phyloP scores from a whole-genome alignment of 2,113 vertebrate species.

The Pongo pygmaeus region DNA sequence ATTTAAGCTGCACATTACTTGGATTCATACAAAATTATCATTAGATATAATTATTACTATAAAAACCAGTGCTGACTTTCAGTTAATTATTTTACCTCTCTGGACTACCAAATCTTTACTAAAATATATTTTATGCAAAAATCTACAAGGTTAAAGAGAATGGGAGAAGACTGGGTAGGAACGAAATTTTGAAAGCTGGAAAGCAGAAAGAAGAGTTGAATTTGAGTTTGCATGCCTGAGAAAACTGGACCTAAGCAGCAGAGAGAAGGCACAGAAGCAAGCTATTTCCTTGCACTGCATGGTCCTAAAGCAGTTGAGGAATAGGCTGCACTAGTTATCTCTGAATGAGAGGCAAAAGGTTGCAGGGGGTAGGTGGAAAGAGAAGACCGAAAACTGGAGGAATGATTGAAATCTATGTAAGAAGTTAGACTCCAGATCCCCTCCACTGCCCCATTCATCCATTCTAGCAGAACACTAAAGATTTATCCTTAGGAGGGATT shows the following conservation, averaged over 20 bases:
- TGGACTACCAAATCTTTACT: not conserved
- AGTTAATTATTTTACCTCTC: not conserved
- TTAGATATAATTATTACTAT: not conserved
- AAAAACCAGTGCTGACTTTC: not conserved
- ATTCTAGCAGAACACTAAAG: not conserved
- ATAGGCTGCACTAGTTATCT: not conserved
- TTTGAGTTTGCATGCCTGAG: not conserved
- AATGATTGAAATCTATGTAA: not conserved
- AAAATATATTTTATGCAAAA: not conserved
- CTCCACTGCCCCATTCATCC: not conserved
- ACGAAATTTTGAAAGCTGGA: not conserved
- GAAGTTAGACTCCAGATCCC: not conserved
- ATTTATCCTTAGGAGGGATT: not conserved
- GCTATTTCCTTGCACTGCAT: too few species aligned
- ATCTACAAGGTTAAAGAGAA: not conserved
- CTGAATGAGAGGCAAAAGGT: not conserved
- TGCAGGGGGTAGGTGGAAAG: fast-evolving
- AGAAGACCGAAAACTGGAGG: not conserved
- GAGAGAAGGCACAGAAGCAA: not conserved
- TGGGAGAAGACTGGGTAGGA: not conserved
- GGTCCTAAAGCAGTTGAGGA: not conserved
- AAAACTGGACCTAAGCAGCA: not conserved
- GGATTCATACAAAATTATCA: not conserved
- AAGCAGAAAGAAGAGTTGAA: too few species aligned
- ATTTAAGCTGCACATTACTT: not conserved